phyloP scores from a whole-genome alignment of 2,113 vertebrate species.

The Myiozetetes cayanensis region DNA sequence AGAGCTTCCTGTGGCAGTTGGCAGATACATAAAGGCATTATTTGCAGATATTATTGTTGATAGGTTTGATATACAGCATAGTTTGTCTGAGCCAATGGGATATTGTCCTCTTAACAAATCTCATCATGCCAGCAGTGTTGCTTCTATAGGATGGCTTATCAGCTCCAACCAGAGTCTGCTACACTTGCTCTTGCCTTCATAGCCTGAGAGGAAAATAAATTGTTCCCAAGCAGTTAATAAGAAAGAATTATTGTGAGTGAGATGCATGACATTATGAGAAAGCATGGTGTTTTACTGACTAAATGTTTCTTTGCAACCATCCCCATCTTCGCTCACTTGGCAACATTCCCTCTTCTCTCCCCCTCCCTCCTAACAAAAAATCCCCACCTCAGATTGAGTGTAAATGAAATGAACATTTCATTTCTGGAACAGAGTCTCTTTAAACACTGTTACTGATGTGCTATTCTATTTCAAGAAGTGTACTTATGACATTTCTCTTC shows the following conservation, averaged over 20 bases:
- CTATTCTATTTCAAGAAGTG: constrained; percentile 44
- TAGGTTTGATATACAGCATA: constrained; percentile 79
- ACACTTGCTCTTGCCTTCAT: constrained; percentile 81
- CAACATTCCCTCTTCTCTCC: background rate
- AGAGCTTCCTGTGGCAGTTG: constrained; percentile 63
- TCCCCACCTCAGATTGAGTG: background rate
- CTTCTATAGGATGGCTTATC: constrained; percentile 86
- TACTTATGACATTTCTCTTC: constrained; percentile 30
- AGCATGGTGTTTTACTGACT: constrained; percentile 70
- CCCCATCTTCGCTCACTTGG: background rate
- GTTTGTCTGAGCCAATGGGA: constrained; percentile 80
- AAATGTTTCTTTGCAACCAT: constrained; percentile 62
- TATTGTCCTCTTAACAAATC: constrained; percentile 92
- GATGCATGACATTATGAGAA: constrained; percentile 83
- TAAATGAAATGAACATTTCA: constrained; percentile 66
- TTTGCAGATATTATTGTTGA: constrained; percentile 81
- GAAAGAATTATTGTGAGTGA: constrained; percentile 89
- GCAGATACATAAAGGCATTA: constrained; percentile 74
- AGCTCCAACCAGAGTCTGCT: constrained; percentile 86
- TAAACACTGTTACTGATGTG: constrained; percentile 28
- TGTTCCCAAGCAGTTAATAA: constrained; percentile 93
- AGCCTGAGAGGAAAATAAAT: constrained; percentile 97
- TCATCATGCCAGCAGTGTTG: constrained; percentile 83
- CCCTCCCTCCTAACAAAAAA: background rate
- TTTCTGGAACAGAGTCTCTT: constrained; percentile 43